Conservation (phyloP, 1,140 invertebrate species). For the Leptinotarsa lineolata region DNA sequence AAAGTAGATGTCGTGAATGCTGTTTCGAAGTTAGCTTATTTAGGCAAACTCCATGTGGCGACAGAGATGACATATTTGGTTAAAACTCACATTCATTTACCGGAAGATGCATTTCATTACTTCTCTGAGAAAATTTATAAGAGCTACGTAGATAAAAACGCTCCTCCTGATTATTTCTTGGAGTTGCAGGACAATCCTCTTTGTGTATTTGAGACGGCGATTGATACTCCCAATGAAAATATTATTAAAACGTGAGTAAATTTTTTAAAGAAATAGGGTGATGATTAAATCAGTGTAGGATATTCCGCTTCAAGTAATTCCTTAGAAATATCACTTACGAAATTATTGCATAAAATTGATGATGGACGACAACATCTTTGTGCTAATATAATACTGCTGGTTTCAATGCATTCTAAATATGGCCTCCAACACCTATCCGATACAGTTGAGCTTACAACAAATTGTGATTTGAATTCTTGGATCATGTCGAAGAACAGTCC, state of each 20-base stretch:
- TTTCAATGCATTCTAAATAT: too few species aligned
- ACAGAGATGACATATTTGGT: slow-evolving; percentile 32
- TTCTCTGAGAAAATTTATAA: slow-evolving; percentile 23
- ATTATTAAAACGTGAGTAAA: slow-evolving; percentile 16
- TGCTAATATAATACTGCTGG: too few species aligned
- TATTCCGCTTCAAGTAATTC: too few species aligned
- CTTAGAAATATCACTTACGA: too few species aligned
- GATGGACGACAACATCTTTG: too few species aligned
- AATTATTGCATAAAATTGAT: too few species aligned
- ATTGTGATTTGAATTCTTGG: too few species aligned
- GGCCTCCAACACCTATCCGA: too few species aligned
- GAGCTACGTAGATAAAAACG: slow-evolving; percentile 15
- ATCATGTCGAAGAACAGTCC: too few species aligned
- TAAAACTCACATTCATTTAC: slow-evolving; percentile 27
- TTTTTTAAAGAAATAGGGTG: too few species aligned
- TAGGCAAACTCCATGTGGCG: slow-evolving; percentile 30
- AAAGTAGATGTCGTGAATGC: neutral
- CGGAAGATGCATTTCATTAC: slow-evolving; percentile 26
- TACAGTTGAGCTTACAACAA: too few species aligned
- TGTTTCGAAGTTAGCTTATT: slow-evolving; percentile 27
- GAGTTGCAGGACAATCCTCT: slow-evolving; percentile 3
- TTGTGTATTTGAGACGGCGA: slow-evolving; percentile 12
- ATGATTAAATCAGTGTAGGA: too few species aligned
- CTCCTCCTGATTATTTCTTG: neutral
- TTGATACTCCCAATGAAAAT: slow-evolving; percentile 8